Base-by-base conservation (phyloP, 2,888 invertebrate genomes). In the Xestia ashworthii region DNA sequence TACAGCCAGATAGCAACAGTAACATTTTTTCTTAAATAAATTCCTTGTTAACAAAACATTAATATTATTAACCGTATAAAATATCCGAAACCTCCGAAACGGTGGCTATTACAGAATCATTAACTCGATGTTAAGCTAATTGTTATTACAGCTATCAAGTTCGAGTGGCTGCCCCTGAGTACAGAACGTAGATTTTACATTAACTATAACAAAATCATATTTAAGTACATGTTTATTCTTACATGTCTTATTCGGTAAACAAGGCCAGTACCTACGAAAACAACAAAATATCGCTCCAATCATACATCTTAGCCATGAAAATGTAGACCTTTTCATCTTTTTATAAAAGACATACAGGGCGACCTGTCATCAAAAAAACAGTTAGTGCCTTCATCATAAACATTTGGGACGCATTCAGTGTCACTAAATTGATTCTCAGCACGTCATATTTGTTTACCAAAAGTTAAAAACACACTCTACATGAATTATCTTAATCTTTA, bases 81-180 rank as follows among this genome's bases (percentile, higher is more conserved):
- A 60, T 66, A 60, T 80, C n/a, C 71, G 53, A 55, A 74, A 81
- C 60, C 81, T 71, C 74, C 67, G 48, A 73, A 46, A 19, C 11
- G 14, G 32, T 67, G 50, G 48, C 69, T 69, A 81, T 79, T 65
- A 81, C 74, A 74, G 55, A 78, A 76, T 62, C 79, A 71, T 80
- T 80, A 16, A 80, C 74, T 68, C 3, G 32, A 72, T 69, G 55
- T 71, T 82, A 66, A 77, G 71, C 64, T 85, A 82, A 87, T 81
- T 87, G 80, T 76, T 76, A 82, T 81, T 68, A 60, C 73, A 38
- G 50, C 75, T 81, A 79, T 79, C 76, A 76, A 83, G 76, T 79
- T 74, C 65, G 78, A 80, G 64, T 71, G 82, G 73, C 32, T 83
- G 87, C 76, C 87, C 76, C 71, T 86, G 82, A 86, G 64, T 32